These are phyloP conservation scores for Scatophagus argus DNA, from an alignment of 2,113 vertebrate species.

Conservation along the genomic window DNA sequence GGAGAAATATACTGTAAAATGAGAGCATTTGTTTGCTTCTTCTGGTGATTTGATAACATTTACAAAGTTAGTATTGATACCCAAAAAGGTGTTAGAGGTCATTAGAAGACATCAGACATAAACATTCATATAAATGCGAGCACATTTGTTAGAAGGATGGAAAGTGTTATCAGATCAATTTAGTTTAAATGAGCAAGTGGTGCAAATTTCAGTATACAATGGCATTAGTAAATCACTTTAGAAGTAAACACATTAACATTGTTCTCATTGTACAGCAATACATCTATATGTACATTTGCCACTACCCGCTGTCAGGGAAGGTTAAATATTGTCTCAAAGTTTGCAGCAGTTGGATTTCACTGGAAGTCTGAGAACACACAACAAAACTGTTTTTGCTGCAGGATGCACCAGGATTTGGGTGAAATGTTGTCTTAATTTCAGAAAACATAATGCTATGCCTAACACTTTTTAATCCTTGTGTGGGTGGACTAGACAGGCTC, in stretches of 20 bases:
- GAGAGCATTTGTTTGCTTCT: background rate
- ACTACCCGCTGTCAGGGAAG: slow-evolving; percentile 2
- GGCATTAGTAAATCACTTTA: background rate
- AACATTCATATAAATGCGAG: background rate
- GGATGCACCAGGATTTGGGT: slow-evolving; percentile 13
- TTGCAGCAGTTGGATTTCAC: slow-evolving; percentile 31
- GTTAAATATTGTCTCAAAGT: slow-evolving; percentile 20
- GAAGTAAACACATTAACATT: background rate
- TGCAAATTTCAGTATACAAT: background rate
- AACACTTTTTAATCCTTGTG: slow-evolving; percentile 58
- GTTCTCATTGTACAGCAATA: background rate
- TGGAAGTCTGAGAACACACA: slow-evolving; percentile 17
- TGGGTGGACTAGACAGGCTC: slow-evolving; percentile 36
- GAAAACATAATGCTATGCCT: slow-evolving; percentile 48
- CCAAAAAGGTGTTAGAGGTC: background rate
- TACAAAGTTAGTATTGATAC: background rate
- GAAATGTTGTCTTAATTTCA: slow-evolving; percentile 50
- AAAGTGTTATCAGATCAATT: background rate
- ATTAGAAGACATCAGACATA: background rate
- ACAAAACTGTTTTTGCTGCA: slow-evolving; percentile 26
- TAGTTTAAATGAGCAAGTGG: background rate
- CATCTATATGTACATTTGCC: background rate
- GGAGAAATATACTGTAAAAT: background rate
- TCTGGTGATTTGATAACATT: background rate
- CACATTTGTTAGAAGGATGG: background rate